Percentiles rank a stretch among this genome's conserved stretches.
Conservation (phyloP, 1,140 invertebrate species). For the Euschistus heros region DNA sequence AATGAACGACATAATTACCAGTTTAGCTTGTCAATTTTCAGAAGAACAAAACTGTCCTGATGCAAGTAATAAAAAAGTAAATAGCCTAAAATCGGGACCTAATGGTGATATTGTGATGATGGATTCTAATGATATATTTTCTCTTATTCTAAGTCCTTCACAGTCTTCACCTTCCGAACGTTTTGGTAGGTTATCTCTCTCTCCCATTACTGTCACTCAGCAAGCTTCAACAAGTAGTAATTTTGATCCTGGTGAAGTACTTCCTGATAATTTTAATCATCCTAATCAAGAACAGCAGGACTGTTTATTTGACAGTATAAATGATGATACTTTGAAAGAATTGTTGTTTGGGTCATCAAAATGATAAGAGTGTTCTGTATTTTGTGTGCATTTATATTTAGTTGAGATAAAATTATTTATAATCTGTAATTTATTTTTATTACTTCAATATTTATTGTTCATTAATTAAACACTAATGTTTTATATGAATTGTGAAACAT, state of each 20-base stretch:
- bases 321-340: constrained; percentile 14
- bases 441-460: too few species aligned
- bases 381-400: background rate
- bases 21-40: background rate
- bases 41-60: constrained; percentile 1
- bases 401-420: too few species aligned
- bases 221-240: background rate
- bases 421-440: too few species aligned
- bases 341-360: constrained; percentile 5
- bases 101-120: background rate
- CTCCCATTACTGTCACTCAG: background rate
- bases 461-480: too few species aligned
- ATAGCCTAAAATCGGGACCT: background rate
- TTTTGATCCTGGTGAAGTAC: background rate
- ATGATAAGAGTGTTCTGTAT: background rate
- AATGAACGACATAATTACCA: too few species aligned
- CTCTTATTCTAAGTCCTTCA: background rate
- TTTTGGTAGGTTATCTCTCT: constrained; percentile 3
- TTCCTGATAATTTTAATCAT: background rate
- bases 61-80: background rate
- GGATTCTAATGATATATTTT: constrained; percentile 15
- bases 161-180: constrained; percentile 1
- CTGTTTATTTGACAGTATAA: constrained; percentile 1
- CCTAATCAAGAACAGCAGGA: background rate
- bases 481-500: too few species aligned